phyloP scores from a whole-genome alignment of 2,113 vertebrate species.

The Ailuropoda melanoleuca region DNA sequence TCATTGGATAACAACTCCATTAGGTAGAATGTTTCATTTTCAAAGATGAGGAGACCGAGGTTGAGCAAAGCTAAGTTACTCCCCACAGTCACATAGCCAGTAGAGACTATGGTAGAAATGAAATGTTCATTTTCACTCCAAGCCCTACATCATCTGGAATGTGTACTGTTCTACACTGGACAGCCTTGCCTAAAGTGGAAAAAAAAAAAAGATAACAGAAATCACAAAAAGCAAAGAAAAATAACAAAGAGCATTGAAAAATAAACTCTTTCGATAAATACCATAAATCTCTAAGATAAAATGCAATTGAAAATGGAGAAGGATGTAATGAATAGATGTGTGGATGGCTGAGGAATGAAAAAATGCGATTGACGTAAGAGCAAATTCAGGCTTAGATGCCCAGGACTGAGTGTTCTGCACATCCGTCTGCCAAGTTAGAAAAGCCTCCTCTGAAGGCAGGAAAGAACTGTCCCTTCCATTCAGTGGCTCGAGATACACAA shows the following conservation, averaged over 20 bases:
- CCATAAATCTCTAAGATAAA: not conserved
- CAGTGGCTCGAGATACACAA: not conserved
- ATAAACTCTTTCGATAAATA: constrained; percentile 23
- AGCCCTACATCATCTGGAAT: not conserved
- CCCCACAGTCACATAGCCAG: not conserved
- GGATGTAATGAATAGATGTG: not conserved
- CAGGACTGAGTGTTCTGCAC: not conserved
- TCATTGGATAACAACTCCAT: not conserved
- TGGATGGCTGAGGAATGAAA: not conserved
- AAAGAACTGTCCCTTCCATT: not conserved
- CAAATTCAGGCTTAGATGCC: constrained; percentile 1
- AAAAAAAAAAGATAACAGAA: not conserved
- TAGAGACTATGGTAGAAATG: not conserved
- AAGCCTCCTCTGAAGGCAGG: not conserved
- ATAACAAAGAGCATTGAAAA: constrained; percentile 27
- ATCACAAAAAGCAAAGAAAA: constrained; percentile 20
- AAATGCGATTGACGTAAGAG: not conserved
- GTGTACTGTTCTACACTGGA: not conserved
- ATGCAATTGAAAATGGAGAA: not conserved
- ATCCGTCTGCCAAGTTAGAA: not conserved
- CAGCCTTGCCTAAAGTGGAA: not conserved
- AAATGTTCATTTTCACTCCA: not conserved
- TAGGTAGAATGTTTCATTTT: not conserved
- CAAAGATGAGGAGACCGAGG: not conserved
- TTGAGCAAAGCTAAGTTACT: not conserved